Evolutionary conservation across 1,140 invertebrate species (phyloP).

Genomic region (Aporrectodea caliginosa): DNA sequence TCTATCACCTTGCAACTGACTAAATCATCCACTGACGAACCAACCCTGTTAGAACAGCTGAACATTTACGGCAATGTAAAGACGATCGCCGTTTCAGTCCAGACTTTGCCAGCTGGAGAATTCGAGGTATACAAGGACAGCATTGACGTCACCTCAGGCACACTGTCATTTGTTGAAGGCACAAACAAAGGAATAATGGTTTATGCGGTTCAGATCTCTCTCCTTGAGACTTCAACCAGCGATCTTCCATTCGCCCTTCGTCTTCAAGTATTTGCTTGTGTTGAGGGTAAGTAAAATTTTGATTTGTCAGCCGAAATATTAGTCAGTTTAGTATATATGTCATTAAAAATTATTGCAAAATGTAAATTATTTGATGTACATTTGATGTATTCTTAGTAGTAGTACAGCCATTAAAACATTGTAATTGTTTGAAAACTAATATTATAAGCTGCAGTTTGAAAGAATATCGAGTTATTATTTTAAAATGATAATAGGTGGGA

Average conservation of each 20-base stretch:
- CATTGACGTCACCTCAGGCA: not conserved
- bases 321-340: no score
- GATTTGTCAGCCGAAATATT: no score
- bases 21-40: not conserved
- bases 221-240: not conserved
- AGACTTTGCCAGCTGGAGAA: not conserved
- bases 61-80: not conserved
- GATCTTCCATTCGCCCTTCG: not conserved
- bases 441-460: no score
- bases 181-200: not conserved
- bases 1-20: not conserved
- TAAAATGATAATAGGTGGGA: no score
- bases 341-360: no score
- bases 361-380: no score
- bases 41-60: not conserved
- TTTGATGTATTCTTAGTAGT: no score
- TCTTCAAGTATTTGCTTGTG: not conserved
- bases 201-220: not conserved
- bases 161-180: not conserved
- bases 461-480: no score
- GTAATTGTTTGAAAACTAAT: no score
- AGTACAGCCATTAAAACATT: no score
- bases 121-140: not conserved
- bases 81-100: not conserved
- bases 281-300: not conserved